Base-by-base conservation (phyloP, 2,113 vertebrate species). In the Telmatochromis sp. region DNA sequence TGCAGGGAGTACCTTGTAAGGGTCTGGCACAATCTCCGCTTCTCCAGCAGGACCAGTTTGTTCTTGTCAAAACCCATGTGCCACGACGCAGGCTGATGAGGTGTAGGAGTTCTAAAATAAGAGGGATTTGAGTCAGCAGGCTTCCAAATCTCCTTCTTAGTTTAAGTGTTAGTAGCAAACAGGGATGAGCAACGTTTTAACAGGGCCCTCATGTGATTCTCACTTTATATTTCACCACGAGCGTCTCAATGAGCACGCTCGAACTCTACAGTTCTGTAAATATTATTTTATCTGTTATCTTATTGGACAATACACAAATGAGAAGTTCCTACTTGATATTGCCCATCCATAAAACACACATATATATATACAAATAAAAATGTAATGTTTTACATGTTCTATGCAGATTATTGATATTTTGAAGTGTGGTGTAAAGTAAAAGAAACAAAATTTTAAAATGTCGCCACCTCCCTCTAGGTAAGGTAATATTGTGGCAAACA, bases 81-180 rank as follows among this genome's bases (percentile, higher is more conserved):
- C 91, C 55, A 79, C 47, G 26, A 89, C 47, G 51, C 17, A 88
- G 86, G 81, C 84, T 90, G 87, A 85, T 21, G 37, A 89, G 90
- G 78, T 63, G 85, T 68, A 86, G 87, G 85, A 92, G 86, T 86
- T 86, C 80, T 82, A 85, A 91, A 91, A 86, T 91, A 89, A 89
- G 87, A 94, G 79, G 91, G 53, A 90, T 95, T 92, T 89, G 84
- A 93, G 87, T 90, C 83, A 90, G 87, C 78, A 81, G 83, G 79
- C 89, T 33, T 91, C 47, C 80, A 89, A 89, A 89, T 71, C 83
- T 81, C 63, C 71, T 83, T 82, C 45, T 90, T 90, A 84, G 86
- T 81, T 92, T 50, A 57, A 60, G n/a, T 54, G 55, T 82, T 85
- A 79, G 45, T 42, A 86, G 78, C 28, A 19, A 87, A 40, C 35